Conservation (phyloP, 2,888 invertebrate species). For the Encarsia formosa region DNA sequence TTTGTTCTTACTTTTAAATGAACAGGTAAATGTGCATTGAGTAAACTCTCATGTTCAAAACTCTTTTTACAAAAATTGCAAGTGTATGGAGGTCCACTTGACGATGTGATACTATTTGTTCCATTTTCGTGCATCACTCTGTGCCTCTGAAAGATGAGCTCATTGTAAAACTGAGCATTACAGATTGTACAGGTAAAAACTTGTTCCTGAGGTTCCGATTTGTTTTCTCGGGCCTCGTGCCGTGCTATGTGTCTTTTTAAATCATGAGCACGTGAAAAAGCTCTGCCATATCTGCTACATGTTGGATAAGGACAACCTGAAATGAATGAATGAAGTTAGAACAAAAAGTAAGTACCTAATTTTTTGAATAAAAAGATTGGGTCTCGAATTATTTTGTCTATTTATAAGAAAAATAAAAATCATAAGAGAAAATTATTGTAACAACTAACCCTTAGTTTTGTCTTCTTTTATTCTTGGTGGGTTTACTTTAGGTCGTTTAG, state of each 20-base stretch:
- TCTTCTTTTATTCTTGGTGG: slow-evolving; percentile 32
- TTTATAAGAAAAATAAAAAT: background rate
- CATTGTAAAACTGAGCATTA: slow-evolving; percentile 35
- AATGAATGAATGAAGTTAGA: too few species aligned
- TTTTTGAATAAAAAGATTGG: background rate
- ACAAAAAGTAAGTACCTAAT: background rate
- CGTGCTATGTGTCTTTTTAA: slow-evolving; percentile 47
- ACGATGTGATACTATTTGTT: slow-evolving; percentile 11
- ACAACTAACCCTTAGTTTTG: slow-evolving; percentile 36
- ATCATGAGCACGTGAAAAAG: slow-evolving; percentile 47
- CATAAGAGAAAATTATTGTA: too few species aligned
- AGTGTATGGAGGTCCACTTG: slow-evolving; percentile 28
- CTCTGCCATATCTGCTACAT: slow-evolving; percentile 44
- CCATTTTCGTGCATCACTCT: slow-evolving; percentile 21
- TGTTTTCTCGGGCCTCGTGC: slow-evolving; percentile 44
- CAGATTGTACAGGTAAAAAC: slow-evolving; percentile 35
- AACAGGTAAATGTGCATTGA: slow-evolving; percentile 41
- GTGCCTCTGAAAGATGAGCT: slow-evolving; percentile 31
- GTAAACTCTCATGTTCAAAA: slow-evolving; percentile 41
- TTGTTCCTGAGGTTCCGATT: slow-evolving; percentile 28
- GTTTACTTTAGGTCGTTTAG: slow-evolving; percentile 18
- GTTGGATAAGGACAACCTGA: slow-evolving; percentile 46
- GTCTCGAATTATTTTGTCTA: background rate
- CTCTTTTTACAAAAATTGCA: slow-evolving; percentile 46
- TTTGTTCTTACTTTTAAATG: slow-evolving; percentile 43